These are phyloP conservation scores for Nephrotoma flavescens DNA, from an alignment of 2,888 invertebrate species.

Conservation along the genomic window DNA sequence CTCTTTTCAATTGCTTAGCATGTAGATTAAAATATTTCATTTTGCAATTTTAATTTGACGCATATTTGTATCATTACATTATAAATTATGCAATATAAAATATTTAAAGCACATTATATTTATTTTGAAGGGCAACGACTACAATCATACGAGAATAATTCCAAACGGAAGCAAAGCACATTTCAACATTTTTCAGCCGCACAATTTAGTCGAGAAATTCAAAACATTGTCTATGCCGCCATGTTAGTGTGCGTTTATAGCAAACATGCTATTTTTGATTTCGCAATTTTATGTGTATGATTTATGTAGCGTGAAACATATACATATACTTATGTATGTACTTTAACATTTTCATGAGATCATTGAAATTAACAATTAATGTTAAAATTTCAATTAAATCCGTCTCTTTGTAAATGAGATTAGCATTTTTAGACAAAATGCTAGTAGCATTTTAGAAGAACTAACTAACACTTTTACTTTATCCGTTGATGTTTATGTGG, in stretches of 20 bases:
- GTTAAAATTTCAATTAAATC: not conserved
- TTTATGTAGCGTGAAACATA: not conserved
- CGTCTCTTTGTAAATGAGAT: not conserved
- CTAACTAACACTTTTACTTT: not conserved
- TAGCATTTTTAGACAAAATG: not conserved
- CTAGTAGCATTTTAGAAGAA: not conserved
- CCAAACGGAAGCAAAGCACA: not conserved
- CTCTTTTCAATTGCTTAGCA: no score
- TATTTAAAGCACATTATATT: not conserved
- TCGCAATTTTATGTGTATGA: not conserved
- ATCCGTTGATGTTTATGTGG: not conserved
- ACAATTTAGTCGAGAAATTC: not conserved
- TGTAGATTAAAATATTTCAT: not conserved
- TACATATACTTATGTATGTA: not conserved
- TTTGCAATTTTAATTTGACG: not conserved
- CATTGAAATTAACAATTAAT: not conserved
- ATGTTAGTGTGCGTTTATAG: not conserved
- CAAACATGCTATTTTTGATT: not conserved
- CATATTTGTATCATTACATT: not conserved
- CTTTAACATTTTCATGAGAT: not conserved
- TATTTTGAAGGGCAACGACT: not conserved
- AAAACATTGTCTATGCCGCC: not conserved
- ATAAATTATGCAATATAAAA: not conserved
- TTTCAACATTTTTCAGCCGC: not conserved
- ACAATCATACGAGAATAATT: not conserved